Evolutionary conservation across 2,888 invertebrate genomes (phyloP).

Genomic region (Lutraria lutraria): DNA sequence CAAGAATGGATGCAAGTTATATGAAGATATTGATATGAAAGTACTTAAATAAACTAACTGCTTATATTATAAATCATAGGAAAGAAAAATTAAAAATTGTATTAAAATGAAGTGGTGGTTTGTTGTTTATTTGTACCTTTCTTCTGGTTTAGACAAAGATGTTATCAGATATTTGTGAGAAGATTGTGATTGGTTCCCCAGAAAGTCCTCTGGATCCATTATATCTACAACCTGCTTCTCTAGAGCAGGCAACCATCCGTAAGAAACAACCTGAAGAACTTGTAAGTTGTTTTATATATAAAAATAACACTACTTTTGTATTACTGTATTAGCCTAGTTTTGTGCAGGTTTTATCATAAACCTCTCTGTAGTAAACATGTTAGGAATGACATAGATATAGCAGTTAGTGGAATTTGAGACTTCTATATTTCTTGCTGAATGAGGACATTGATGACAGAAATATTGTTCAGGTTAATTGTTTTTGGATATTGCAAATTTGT

Average conservation of each 20-base stretch:
- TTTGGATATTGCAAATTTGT: too few relatives aligned
- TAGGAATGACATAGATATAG: background rate
- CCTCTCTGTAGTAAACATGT: background rate
- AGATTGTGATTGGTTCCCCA: conserved; percentile 92
- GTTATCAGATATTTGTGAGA: conserved; percentile 93
- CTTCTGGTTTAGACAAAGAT: conserved; percentile 89
- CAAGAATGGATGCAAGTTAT: too few relatives aligned
- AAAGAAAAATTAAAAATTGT: too few relatives aligned
- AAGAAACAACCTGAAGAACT: conserved; percentile 94
- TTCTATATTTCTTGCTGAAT: background rate
- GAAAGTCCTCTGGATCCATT: conserved; percentile 92
- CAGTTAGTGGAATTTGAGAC: background rate
- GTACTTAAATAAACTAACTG: too few relatives aligned
- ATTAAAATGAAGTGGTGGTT: too few relatives aligned
- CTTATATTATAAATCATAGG: too few relatives aligned
- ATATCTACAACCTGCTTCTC: conserved; percentile 95
- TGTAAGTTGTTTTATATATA: conserved; percentile 84
- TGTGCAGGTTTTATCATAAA: background rate
- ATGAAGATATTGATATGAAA: too few relatives aligned
- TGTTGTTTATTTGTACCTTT: too few relatives aligned
- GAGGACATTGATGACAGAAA: too few relatives aligned
- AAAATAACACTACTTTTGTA: background rate
- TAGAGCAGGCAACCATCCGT: conserved; percentile 94
- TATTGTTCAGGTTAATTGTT: too few relatives aligned
- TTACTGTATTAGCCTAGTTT: background rate